Evolutionary conservation across 2,113 vertebrate genomes (phyloP).

Genomic region (Donacobius atricapilla): DNA sequence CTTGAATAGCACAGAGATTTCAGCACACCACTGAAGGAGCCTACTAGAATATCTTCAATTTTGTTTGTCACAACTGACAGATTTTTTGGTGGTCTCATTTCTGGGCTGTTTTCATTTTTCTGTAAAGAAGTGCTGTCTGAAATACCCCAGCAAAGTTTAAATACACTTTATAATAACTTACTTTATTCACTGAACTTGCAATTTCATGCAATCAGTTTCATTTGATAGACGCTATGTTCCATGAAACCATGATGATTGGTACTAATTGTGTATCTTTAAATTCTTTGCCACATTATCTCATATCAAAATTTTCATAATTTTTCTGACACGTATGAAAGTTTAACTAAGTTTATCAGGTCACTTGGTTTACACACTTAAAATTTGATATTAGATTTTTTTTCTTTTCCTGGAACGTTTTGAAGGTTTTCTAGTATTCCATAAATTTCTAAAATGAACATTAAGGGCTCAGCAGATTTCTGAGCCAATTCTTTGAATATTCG

Average conservation of each 20-base stretch:
- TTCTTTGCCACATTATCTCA: not conserved
- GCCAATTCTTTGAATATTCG: not conserved
- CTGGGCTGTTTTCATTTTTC: not conserved
- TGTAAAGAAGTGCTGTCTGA: not conserved
- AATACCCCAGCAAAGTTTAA: not conserved
- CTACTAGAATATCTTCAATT: not conserved
- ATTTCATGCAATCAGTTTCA: not conserved
- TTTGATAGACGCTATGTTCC: not conserved
- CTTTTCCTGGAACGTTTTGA: not conserved
- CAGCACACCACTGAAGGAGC: not conserved
- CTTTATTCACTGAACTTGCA: not conserved
- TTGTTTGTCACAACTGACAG: not conserved
- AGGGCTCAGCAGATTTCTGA: constrained; percentile 10
- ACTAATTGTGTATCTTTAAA: not conserved
- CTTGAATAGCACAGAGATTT: not conserved
- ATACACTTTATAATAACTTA: not conserved
- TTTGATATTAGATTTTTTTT: not conserved
- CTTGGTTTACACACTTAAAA: not conserved
- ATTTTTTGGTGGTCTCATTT: not conserved
- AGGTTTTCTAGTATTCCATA: not conserved
- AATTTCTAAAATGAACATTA: constrained; percentile 29
- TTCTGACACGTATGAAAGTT: not conserved
- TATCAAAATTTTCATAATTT: not conserved
- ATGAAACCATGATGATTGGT: not conserved
- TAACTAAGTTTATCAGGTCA: not conserved